Conservation (phyloP, 2,113 vertebrate species). For the Platycercus adscitus region DNA sequence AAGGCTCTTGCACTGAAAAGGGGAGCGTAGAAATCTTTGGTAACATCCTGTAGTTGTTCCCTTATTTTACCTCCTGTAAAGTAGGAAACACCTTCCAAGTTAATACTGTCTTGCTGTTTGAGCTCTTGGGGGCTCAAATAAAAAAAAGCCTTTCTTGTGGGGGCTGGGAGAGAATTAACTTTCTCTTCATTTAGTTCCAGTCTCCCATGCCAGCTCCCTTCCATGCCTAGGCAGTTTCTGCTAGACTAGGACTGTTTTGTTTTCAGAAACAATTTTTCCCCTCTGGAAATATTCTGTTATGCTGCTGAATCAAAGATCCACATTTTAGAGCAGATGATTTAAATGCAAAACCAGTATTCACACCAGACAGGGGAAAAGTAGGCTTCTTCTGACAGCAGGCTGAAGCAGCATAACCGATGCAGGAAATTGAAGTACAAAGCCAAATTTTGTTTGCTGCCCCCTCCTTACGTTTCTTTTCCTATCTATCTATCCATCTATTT, state of each 20-base stretch:
- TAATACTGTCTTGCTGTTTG: not conserved
- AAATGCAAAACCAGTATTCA: conserved; percentile 16
- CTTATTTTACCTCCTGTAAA: not conserved
- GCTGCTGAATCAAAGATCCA: conserved; percentile 39
- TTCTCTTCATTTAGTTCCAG: not conserved
- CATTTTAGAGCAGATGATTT: conserved; percentile 24
- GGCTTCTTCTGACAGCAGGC: not conserved
- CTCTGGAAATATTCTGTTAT: conserved; percentile 41
- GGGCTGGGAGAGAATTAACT: not conserved
- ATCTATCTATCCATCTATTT: not conserved
- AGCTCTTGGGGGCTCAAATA: not conserved
- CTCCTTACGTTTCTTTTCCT: not conserved
- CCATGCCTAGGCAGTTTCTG: not conserved
- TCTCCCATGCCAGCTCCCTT: not conserved
- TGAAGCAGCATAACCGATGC: not conserved
- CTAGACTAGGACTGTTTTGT: not conserved
- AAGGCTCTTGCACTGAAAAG: not conserved
- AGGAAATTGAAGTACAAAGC: conserved; percentile 7
- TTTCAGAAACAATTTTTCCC: conserved; percentile 35
- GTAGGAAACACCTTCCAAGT: not conserved
- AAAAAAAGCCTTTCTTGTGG: not conserved
- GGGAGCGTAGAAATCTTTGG: not conserved
- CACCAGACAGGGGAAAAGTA: conserved; percentile 1
- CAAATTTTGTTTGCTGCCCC: not conserved
- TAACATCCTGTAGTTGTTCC: not conserved